Conservation (phyloP, 2,888 invertebrate genomes). For the Ectemnius lituratus region DNA sequence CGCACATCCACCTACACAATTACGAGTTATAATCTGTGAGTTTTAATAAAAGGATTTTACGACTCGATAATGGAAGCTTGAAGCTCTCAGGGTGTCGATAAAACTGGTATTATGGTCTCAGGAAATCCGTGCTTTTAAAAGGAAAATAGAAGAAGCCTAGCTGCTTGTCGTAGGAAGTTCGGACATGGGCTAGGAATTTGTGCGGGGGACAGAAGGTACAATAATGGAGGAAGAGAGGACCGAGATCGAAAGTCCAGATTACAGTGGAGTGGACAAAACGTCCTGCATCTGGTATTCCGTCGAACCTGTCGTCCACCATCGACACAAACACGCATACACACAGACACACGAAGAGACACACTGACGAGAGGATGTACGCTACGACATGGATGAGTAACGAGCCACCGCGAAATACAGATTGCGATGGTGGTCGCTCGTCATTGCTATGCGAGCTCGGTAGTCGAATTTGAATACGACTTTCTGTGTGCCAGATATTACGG, state of each 20-base stretch:
- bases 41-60: slow-evolving; percentile 8
- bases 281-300: slow-evolving; percentile 69
- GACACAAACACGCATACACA: background rate
- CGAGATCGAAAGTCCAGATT: slow-evolving; percentile 62
- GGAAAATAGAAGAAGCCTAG: background rate
- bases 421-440: background rate
- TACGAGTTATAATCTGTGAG: background rate
- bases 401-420: slow-evolving; percentile 3
- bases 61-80: background rate
- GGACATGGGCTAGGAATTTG: slow-evolving; percentile 12
- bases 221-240: slow-evolving; percentile 29
- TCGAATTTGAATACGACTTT: slow-evolving; percentile 4
- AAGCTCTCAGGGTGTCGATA: no score
- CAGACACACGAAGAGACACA: background rate
- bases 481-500: slow-evolving; percentile 2
- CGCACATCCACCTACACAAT: background rate
- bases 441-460: background rate
- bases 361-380: background rate
- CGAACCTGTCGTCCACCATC: slow-evolving; percentile 46
- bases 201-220: slow-evolving; percentile 19
- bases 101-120: no score
- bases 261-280: slow-evolving; percentile 61
- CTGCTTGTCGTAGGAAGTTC: background rate
- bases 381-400: background rate
- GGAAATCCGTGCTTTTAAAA: background rate